phyloP scores from a whole-genome alignment of 2,797 vertebrate species.

The Onychomys arenicola region DNA sequence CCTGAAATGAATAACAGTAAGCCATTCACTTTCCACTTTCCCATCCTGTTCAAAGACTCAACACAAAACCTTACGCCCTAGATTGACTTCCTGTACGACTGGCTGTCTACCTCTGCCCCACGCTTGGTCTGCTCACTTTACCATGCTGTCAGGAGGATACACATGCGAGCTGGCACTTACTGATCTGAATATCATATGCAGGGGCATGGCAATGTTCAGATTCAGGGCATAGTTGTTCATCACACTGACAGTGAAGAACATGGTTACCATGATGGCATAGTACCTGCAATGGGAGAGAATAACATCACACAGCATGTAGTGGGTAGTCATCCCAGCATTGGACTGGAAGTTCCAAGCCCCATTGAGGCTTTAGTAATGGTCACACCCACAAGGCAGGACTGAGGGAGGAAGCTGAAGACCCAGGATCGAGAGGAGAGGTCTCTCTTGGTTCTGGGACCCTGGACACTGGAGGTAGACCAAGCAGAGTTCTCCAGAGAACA shows the following conservation, averaged over 20 bases:
- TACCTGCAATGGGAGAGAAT: slow-evolving; percentile 87
- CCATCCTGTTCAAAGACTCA: too few species aligned
- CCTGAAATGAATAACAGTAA: not conserved
- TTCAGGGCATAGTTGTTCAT: slow-evolving; percentile 99
- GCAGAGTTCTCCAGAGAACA: too few species aligned
- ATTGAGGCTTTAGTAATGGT: too few species aligned
- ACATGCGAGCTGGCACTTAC: slow-evolving; percentile 86
- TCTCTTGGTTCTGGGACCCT: too few species aligned
- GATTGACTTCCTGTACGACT: not conserved
- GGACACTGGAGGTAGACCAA: too few species aligned
- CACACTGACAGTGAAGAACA: slow-evolving; percentile 99
- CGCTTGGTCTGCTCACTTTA: not conserved
- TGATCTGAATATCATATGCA: slow-evolving; percentile 99
- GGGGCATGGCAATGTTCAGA: slow-evolving; percentile 97
- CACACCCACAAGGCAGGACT: too few species aligned
- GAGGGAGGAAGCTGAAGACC: too few species aligned
- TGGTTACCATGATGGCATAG: slow-evolving; percentile 97
- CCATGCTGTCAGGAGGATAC: fast-evolving
- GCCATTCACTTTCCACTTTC: not conserved
- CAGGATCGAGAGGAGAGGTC: too few species aligned
- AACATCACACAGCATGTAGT: too few species aligned
- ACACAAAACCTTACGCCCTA: not conserved
- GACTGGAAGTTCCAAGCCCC: too few species aligned
- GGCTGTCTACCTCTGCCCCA: not conserved
- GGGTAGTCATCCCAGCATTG: too few species aligned